Evolutionary conservation across 1,140 invertebrate species (phyloP), one percentile per base, ranked within the genome.

Genomic region (Drosophila trapezifrons): DNA sequence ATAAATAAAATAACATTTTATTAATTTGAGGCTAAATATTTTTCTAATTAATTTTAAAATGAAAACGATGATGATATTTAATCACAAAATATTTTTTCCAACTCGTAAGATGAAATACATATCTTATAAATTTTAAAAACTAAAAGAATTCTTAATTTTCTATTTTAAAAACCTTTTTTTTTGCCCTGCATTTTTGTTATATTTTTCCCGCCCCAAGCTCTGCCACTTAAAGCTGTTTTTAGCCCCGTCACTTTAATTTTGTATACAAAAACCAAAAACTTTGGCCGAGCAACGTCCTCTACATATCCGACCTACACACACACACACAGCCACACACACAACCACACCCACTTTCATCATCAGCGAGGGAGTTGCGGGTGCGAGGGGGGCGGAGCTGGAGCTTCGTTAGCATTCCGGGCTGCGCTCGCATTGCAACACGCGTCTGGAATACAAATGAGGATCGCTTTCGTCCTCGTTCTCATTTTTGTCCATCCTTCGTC

Each of bases 381-480:
- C 56, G 43, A 59, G 47, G 38, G n/a, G 38, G 45, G 43, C 38
- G 54, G 72, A 63, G 52, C 47, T 15, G 66, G 29, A 10, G 77
- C 60, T 71, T 89, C 80, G 78, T 89, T 89, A 84, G 84, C 60
- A 89, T 89, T 80, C 84, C 49, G 20, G 47, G 59, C 84, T 35
- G 74, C 64, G 77, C 77, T 78, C 77, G 60, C 77, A 84, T 72
- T 87, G 74, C 70, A 66, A 38, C 59, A 80, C 85, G 85, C 87
- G 86, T 90, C 87, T 90, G 87, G 87, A 90, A 90, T 90, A 90
- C 86, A 90, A 90, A 90, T 90, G 87, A 90, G 87, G 80, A 90
- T 90, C 84, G 84, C 84, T 87, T 87, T 89, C 84, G 80, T 79
- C 85, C 72, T 58, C 83, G 60, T 65, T 58, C 70, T 59, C 52